Base-by-base conservation (phyloP, 2,797 vertebrate genomes). In the Coccyzus lansbergi region DNA sequence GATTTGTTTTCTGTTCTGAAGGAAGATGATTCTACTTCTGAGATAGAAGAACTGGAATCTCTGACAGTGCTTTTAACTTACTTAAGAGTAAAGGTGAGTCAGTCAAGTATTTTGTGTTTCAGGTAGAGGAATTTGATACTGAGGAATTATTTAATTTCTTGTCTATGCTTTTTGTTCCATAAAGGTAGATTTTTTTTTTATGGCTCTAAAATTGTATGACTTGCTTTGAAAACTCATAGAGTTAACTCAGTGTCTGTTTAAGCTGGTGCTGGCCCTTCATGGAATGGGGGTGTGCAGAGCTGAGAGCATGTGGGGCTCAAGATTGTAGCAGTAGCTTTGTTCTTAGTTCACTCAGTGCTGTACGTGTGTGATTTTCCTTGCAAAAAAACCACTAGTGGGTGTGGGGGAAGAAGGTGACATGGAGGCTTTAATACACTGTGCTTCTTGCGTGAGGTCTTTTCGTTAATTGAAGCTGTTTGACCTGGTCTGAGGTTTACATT, bases 31-130 rank as follows among this genome's bases (percentile, higher is more conserved):
- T 5, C 60, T 4, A 4, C 1, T 5, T 77, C 65, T 83, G 59
- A 79, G 5, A 97, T 98, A 55, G 84, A 80, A 48, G 67, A 95
- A 24, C 72, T 98, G 64, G 98, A 98, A 36, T 98, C 98, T 85
- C 98, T 98, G 82, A 98, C 98, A 0, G 95, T 99, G 20, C 90
- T 99, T 59, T 93, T 99, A 92, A 97, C 97, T 15, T 98, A 98
- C 81, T 94, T 99, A 52, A 97, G 98, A 9, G 48, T 98, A 29
- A 98, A 97, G 98, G 99, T 99, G 69, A 97, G 95, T 36, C 68
- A 34, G 7, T 79, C 28, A 34, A 69, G 6, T 49, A 12, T 62
- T 89, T 52, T 46, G 5, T 65, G 12, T 87, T 79, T 83, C 36
- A 60, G 34, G 6, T 15, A 49, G 18, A 67, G 51, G 16, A 79